Percentiles rank a stretch among this genome's conserved stretches.
These are phyloP conservation scores for Apocrypta bakeri DNA, from an alignment of 1,140 invertebrate species.

Conservation along the genomic window DNA sequence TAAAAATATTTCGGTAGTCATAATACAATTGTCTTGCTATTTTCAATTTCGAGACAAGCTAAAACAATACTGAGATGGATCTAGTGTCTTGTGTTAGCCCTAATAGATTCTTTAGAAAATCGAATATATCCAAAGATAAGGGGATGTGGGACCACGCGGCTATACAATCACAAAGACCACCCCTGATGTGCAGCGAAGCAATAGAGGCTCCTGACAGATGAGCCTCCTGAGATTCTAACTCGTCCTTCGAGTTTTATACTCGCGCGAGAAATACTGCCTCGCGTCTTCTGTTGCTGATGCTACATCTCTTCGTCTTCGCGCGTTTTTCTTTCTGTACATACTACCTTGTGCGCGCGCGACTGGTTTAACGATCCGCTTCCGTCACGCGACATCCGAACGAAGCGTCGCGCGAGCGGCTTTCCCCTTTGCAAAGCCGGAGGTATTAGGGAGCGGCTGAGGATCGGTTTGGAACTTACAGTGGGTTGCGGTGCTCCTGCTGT, in stretches of 20 bases:
- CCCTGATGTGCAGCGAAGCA: not conserved
- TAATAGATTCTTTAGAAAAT: too few species aligned
- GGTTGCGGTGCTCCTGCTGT: too few species aligned
- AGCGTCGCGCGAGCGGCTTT: not conserved
- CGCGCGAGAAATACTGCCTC: not conserved
- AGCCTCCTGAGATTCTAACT: conserved; percentile 37
- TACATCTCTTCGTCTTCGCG: not conserved
- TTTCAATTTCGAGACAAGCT: too few species aligned
- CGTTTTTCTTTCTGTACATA: conserved; percentile 5
- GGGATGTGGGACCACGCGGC: not conserved
- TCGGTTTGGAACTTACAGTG: not conserved
- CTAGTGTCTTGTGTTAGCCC: too few species aligned
- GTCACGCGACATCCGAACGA: conserved; percentile 33
- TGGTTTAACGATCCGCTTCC: conserved; percentile 41
- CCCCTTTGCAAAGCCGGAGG: not conserved
- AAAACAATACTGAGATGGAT: too few species aligned
- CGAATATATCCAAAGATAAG: not conserved
- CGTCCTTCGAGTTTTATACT: conserved; percentile 41
- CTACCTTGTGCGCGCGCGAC: not conserved
- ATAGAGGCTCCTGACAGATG: conserved; percentile 28
- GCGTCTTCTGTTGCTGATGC: not conserved
- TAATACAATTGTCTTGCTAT: too few species aligned
- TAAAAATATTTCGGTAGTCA: too few species aligned
- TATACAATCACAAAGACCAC: conserved; percentile 39
- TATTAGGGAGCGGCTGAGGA: not conserved